phyloP scores from a whole-genome alignment of 2,797 vertebrate species.

The Chanos chanos region DNA sequence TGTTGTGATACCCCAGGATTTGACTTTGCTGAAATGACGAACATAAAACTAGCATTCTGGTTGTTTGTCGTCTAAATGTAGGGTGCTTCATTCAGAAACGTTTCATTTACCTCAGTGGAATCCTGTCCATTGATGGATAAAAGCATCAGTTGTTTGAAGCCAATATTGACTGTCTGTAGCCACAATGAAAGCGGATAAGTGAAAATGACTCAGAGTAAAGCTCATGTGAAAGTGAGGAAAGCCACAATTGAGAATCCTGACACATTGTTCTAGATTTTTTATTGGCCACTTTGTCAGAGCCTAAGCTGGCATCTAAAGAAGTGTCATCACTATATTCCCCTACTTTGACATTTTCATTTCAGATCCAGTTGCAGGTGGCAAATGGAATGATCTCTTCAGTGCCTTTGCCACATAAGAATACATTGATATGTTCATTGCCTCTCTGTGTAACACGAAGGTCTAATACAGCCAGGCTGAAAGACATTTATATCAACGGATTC shows the following conservation, averaged over 20 bases:
- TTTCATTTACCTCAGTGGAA: background rate
- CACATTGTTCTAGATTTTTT: slow-evolving; percentile 6
- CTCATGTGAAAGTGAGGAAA: slow-evolving; percentile 9
- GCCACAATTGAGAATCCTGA: background rate
- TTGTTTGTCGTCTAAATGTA: background rate
- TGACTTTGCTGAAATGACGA: no score
- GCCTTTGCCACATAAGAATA: background rate
- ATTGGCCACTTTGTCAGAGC: background rate
- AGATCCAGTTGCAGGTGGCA: background rate
- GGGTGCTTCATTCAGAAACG: background rate
- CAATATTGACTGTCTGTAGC: background rate
- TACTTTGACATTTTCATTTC: slow-evolving; percentile 32
- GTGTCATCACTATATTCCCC: background rate
- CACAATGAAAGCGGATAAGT: background rate
- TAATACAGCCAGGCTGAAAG: slow-evolving; percentile 13
- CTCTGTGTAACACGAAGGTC: background rate
- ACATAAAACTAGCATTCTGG: no score
- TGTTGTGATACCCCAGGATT: no score
- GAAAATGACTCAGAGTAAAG: slow-evolving; percentile 16
- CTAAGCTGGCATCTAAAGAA: slow-evolving; percentile 9
- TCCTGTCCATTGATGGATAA: background rate
- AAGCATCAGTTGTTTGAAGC: no score
- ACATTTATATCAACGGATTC: slow-evolving; percentile 23
- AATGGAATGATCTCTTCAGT: slow-evolving; percentile 4
- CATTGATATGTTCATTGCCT: background rate